Conservation (phyloP, 2,888 invertebrate species). For the Brenthis hecate region DNA sequence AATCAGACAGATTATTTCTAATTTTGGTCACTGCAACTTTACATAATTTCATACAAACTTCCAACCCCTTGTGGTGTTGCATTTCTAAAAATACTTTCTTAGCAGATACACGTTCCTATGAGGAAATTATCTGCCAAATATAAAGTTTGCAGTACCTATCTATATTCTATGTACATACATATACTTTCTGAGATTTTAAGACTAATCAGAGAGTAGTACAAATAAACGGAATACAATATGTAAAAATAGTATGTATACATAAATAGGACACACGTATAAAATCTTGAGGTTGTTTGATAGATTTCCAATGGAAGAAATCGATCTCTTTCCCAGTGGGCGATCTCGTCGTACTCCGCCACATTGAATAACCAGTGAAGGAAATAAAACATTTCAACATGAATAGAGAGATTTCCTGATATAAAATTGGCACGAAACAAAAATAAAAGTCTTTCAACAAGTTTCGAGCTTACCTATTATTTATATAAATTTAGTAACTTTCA, state of each 20-base stretch:
- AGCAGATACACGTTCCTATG: too few species aligned
- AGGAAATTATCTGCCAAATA: too few species aligned
- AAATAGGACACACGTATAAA: background rate
- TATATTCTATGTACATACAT: too few species aligned
- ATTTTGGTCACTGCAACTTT: too few species aligned
- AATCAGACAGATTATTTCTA: too few species aligned
- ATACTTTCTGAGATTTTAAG: too few species aligned
- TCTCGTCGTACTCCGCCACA: constrained; percentile 2
- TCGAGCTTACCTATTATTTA: constrained; percentile 1
- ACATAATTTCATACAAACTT: too few species aligned
- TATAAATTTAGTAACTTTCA: background rate
- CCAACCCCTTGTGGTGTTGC: too few species aligned
- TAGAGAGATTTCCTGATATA: constrained; percentile 8
- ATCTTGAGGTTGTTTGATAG: background rate
- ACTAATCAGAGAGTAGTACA: too few species aligned
- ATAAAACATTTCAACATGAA: constrained; percentile 18
- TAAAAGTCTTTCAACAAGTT: constrained; percentile 5
- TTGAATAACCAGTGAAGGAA: constrained; percentile 15
- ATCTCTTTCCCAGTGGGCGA: constrained; percentile 2
- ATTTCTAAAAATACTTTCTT: too few species aligned
- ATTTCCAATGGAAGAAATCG: constrained; percentile 2
- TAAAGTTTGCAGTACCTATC: too few species aligned
- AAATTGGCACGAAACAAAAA: constrained; percentile 6
- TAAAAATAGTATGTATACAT: background rate
- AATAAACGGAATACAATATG: too few species aligned